Base-by-base conservation (phyloP, 2,113 vertebrate species). In the Melospiza georgiana region DNA sequence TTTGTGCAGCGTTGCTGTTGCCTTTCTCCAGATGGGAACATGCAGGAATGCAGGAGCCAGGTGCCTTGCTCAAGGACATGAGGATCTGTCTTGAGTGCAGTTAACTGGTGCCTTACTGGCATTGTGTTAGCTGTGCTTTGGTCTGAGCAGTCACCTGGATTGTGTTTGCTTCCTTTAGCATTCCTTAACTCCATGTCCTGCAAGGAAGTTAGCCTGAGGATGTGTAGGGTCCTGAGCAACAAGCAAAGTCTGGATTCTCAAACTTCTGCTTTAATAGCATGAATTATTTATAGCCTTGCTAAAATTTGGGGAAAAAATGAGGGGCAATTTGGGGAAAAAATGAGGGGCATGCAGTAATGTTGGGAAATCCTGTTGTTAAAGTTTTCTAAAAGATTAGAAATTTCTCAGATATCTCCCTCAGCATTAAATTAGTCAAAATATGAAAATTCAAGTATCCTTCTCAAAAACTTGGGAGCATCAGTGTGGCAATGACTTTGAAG, bases 1-100 rank as follows among this genome's bases (percentile, higher is more conserved):
- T 89, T 93, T 89, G 84, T 61, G 24, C 83, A 57, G 75, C 9
- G 3, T 73, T 66, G 35, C 67, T 88, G 82, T 57, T 79, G 83
- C 54, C 46, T 68, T 90, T 65, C 85, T 93, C 71, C 83, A 90
- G 90, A 61, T 85, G 87, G 71, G 75, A 93, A 67, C 68, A 69
- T 5, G 51, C 12, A 76, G 92, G 82, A 90, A 81, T 79, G 88
- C 66, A 80, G 41, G 22, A 81, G 30, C 51, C 83, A 90, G 80
- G 88, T 90, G 83, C 48, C 77, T 94, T 94, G 91, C 75, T 83
- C 82, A 94, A 92, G 90, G 88, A 90, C 72, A 44, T 68, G 74
- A 90, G 84, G 90, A 65, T 75, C 65, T 90, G 44, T 75, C 82
- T 83, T 69, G 35, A 54, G 18, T 27, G 35, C 61, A 39, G 86